Evolutionary conservation across 2,113 vertebrate species (phyloP).

Genomic region (Anhinga anhinga): DNA sequence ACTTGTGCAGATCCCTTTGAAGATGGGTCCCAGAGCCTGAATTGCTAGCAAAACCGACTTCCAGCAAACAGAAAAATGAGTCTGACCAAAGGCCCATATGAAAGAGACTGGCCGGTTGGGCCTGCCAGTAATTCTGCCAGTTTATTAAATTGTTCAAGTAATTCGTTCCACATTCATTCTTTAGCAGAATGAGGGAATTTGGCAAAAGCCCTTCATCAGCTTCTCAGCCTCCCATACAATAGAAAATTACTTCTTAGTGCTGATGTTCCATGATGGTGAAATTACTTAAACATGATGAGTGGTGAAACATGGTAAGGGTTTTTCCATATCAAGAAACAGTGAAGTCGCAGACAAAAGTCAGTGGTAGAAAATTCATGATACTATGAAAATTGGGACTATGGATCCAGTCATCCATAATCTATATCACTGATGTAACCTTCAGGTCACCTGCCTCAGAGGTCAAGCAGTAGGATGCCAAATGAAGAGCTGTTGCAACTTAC

Average conservation of each 20-base stretch:
- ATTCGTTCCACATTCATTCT: not conserved
- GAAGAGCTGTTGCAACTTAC: not conserved
- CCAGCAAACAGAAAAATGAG: not conserved
- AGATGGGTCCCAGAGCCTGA: not conserved
- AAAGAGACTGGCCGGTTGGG: fast-evolving
- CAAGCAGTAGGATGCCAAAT: not conserved
- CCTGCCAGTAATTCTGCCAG: not conserved
- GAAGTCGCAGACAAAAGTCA: not conserved
- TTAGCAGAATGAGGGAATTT: not conserved
- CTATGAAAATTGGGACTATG: not conserved
- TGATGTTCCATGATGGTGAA: not conserved
- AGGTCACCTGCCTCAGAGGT: not conserved
- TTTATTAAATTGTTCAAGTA: not conserved
- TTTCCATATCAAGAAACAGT: not conserved
- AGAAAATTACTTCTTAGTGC: not conserved
- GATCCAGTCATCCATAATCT: not conserved
- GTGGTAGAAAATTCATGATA: not conserved
- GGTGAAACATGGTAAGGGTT: not conserved
- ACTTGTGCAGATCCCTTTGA: not conserved
- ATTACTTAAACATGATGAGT: not conserved
- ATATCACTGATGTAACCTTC: not conserved
- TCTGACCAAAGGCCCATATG: not conserved
- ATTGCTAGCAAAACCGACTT: not conserved
- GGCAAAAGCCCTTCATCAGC: not conserved
- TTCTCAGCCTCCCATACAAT: not conserved